Evolutionary conservation across 2,113 vertebrate species (phyloP).

Genomic region (Jacana jacana): DNA sequence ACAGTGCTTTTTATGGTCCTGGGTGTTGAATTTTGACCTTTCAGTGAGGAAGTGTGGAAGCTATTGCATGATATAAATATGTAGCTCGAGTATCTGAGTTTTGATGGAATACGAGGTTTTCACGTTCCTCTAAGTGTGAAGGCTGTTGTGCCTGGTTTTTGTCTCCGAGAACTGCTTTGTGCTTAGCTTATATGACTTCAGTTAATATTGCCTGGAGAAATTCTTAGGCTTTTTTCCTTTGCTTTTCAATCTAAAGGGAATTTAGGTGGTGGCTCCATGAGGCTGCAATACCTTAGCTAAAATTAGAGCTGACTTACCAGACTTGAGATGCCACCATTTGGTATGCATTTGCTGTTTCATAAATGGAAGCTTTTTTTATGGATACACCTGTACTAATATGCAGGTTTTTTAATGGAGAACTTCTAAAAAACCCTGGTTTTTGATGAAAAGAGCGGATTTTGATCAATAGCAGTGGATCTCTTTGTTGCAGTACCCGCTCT

Average conservation of each 20-base stretch:
- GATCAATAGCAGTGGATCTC: not conserved
- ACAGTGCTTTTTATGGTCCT: not conserved
- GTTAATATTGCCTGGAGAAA: not conserved
- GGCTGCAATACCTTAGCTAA: not conserved
- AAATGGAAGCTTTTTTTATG: not conserved
- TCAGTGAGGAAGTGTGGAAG: not conserved
- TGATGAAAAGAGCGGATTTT: not conserved
- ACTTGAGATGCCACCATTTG: not conserved
- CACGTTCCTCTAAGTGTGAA: not conserved
- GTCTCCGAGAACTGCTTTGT: not conserved
- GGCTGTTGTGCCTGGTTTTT: not conserved
- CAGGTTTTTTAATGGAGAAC: not conserved
- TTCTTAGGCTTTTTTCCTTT: not conserved
- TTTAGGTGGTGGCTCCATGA: not conserved
- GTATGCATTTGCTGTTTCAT: not conserved
- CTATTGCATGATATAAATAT: not conserved
- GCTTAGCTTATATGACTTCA: not conserved
- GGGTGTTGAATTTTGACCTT: not conserved
- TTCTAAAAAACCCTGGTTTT: not conserved
- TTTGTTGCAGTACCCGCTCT: not conserved
- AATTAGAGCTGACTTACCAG: not conserved
- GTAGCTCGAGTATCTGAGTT: not conserved
- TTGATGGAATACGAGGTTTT: not conserved
- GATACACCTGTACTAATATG: not conserved
- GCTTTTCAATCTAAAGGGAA: not conserved